phyloP scores from a whole-genome alignment of 2,797 vertebrate species.

The Trachops cirrhosus region DNA sequence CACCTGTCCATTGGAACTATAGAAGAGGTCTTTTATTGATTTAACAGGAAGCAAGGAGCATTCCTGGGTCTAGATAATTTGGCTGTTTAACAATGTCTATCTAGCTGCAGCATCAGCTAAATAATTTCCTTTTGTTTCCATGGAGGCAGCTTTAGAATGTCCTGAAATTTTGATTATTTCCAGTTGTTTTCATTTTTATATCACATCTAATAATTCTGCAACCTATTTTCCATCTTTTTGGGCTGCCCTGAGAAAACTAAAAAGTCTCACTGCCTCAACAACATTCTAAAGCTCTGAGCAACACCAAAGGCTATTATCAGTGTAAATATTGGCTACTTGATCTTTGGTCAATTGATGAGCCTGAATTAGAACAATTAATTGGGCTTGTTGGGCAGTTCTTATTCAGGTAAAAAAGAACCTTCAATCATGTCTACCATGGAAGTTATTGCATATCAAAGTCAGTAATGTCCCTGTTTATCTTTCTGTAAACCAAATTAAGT shows the following conservation, averaged over 20 bases:
- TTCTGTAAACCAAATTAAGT: background rate
- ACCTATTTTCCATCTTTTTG: background rate
- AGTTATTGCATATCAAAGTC: background rate
- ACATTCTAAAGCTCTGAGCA: background rate
- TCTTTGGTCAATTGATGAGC: background rate
- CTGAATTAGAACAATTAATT: background rate
- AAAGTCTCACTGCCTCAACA: background rate
- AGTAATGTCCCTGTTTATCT: background rate
- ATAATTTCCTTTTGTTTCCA: background rate
- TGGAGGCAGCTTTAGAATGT: background rate
- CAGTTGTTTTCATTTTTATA: background rate
- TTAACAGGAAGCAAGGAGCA: background rate
- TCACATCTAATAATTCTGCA: background rate
- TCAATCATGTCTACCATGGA: background rate
- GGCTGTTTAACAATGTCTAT: background rate
- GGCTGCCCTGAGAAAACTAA: background rate
- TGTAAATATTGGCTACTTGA: background rate
- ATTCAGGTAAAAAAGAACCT: background rate
- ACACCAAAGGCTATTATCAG: background rate
- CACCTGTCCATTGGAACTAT: background rate
- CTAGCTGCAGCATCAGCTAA: background rate
- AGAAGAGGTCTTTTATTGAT: background rate
- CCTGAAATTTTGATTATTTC: background rate
- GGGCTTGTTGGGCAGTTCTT: background rate
- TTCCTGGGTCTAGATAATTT: background rate